Evolutionary conservation across 2,113 vertebrate genomes (phyloP), one percentile per base, ranked within the genome.

Genomic region (Myocastor coypus): DNA sequence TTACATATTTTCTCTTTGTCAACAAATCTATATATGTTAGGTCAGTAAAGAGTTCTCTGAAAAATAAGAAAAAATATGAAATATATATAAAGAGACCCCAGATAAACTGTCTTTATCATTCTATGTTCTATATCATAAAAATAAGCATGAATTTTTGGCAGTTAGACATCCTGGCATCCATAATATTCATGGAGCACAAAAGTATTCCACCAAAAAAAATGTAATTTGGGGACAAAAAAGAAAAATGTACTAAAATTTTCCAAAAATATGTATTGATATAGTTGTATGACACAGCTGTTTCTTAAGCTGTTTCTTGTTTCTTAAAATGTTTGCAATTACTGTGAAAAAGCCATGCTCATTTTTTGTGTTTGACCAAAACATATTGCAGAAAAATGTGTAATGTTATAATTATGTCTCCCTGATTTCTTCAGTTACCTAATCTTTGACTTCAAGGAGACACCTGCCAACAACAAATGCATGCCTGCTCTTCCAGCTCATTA

Each of bases 21-120:
- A 66, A 61, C n/a, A 46, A 75, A 42, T 26, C n/a, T 89, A 32
- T 28, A 73, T 37, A 7, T 75, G 66, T 11, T 7, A 64, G 5
- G 55, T 91, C 63, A 87, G 7, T 57, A 69, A 66, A 55, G 68
- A 26, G 24, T 42, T 66, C 34, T 91, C 34, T 91, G 24, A 42
- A 26, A 91, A 66, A 64, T 73, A 50, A 75, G 22, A 88, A 85
- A 95, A 88, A 77, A 77, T 24, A 78, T 61, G 12, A 88, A 94
- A 84, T 1, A 3, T 55, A 68, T 69, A 32, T 17, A 46, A 84
- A 93, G n/a, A 57, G 75, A 77, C 5, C 12, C 37, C 10, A 64
- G 17, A 0, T 64, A 69, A 87, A 87, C 30, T 73, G 1, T n/a
- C 20, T 78, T 68, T 64, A 50, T 85, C 6, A 8, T n/a, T 91